A percentile compares a stretch with the other conserved stretches of the same genome.
phyloP scores from a whole-genome alignment of 2,113 vertebrate species.

The Progne subis region DNA sequence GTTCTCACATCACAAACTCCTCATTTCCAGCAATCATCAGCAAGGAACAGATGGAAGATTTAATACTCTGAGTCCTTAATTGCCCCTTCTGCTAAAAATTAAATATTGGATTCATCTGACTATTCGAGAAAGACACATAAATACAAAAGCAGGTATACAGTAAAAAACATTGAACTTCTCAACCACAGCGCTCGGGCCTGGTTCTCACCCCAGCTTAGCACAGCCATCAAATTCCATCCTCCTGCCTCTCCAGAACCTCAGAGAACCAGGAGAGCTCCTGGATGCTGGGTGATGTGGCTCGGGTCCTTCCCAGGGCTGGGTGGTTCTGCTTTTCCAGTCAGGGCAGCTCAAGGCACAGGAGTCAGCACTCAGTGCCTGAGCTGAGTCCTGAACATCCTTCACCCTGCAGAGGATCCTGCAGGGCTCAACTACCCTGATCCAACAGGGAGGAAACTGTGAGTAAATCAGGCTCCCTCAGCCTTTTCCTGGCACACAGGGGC shows the following conservation, averaged over 20 bases:
- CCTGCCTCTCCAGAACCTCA: not conserved
- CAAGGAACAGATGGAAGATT: not conserved
- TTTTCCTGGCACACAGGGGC: not conserved
- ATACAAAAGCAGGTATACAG: constrained; percentile 63
- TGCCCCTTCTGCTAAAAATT: constrained; percentile 47
- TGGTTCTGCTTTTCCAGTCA: not conserved
- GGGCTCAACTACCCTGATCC: not conserved
- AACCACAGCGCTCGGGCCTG: not conserved
- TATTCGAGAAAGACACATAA: constrained; percentile 65
- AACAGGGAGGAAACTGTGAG: not conserved
- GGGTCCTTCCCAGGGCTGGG: not conserved
- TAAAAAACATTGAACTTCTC: constrained; percentile 9
- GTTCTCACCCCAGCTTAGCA: constrained; percentile 19
- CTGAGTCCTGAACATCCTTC: not conserved
- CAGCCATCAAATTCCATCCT: not conserved
- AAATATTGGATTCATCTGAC: constrained; percentile 56
- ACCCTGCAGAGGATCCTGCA: not conserved
- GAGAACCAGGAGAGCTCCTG: not conserved
- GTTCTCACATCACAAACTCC: not conserved
- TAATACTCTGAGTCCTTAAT: not conserved
- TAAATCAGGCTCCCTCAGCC: not conserved
- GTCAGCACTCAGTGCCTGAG: not conserved
- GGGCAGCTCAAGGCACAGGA: not conserved
- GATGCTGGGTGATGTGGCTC: not conserved
- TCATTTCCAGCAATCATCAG: not conserved